Percentiles rank a stretch among this genome's conserved stretches.
Evolutionary conservation across 35 echinoderm and acorn worm genomes (phyloP).

Genomic region (Heliocidaris erythrogramma): DNA sequence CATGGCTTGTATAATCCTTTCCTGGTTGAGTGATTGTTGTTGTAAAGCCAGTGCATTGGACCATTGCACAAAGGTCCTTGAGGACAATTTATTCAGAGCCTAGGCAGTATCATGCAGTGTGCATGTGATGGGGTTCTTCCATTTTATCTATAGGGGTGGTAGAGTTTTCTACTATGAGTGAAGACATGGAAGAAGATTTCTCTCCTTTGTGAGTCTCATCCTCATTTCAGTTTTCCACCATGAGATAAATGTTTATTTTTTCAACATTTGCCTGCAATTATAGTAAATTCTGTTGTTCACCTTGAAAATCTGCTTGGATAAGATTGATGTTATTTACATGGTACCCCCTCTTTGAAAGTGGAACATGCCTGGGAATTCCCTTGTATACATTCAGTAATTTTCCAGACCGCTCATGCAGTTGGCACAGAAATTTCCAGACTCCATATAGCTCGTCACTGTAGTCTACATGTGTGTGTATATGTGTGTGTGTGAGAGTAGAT

Average conservation of each 20-base stretch:
- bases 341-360: not conserved
- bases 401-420: not conserved
- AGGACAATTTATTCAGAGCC: slow-evolving; percentile 25
- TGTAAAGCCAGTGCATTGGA: not conserved
- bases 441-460: not conserved
- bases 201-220: not conserved
- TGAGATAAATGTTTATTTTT: not conserved
- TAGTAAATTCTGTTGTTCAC: not conserved
- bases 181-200: not conserved
- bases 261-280: not conserved
- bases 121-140: slow-evolving; percentile 28
- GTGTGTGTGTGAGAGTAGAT: not conserved
- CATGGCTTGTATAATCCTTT: not conserved
- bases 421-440: slow-evolving; percentile 18
- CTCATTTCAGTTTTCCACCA: not conserved
- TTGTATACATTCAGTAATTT: slow-evolving; percentile 28
- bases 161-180: not conserved
- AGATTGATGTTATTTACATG: not conserved
- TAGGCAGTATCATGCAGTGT: slow-evolving; percentile 37
- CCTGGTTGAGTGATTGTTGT: not conserved
- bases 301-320: not conserved
- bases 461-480: not conserved
- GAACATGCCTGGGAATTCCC: slow-evolving; percentile 32
- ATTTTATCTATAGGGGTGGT: not conserved
- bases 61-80: slow-evolving; percentile 22